These are phyloP conservation scores for Plotosus lineatus DNA, from an alignment of 2,113 vertebrate species.

Conservation along the genomic window DNA sequence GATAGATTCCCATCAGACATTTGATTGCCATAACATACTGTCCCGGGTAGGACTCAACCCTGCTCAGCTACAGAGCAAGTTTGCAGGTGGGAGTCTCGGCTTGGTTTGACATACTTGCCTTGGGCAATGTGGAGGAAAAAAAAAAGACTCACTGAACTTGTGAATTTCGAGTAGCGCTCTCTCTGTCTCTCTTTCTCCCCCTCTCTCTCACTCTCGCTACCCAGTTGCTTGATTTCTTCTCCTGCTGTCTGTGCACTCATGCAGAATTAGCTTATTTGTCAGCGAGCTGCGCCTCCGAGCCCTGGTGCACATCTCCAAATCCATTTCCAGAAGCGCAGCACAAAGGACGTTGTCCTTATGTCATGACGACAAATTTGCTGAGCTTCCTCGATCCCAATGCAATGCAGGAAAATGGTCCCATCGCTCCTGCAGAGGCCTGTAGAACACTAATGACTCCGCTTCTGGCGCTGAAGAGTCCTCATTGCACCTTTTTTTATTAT, in stretches of 20 bases:
- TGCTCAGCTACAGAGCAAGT: conserved; percentile 42
- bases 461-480: conserved; percentile 50
- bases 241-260: conserved; percentile 54
- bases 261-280: conserved; percentile 59
- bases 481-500: conserved; percentile 58
- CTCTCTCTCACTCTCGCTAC: conserved; percentile 32
- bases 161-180: conserved; percentile 42
- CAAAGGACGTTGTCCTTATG: conserved; percentile 59
- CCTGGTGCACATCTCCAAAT: conserved; percentile 55
- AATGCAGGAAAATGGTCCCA: conserved; percentile 55
- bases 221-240: conserved; percentile 57
- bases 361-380: conserved; percentile 59
- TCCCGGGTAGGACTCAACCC: conserved; percentile 19
- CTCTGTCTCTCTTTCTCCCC: conserved; percentile 27
- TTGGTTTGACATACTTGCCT: conserved; percentile 50
- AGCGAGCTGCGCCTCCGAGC: conserved; percentile 53
- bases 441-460: conserved; percentile 55
- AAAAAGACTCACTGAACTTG: conserved; percentile 41
- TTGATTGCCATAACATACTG: conserved; percentile 34
- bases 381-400: conserved; percentile 52
- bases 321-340: conserved; percentile 55
- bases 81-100: conserved; percentile 49
- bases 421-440: conserved; percentile 49
- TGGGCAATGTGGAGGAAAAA: conserved; percentile 47
- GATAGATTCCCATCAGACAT: conserved; percentile 24